phyloP scores from a whole-genome alignment of 2,113 vertebrate species.

The Oreochromis niloticus region DNA sequence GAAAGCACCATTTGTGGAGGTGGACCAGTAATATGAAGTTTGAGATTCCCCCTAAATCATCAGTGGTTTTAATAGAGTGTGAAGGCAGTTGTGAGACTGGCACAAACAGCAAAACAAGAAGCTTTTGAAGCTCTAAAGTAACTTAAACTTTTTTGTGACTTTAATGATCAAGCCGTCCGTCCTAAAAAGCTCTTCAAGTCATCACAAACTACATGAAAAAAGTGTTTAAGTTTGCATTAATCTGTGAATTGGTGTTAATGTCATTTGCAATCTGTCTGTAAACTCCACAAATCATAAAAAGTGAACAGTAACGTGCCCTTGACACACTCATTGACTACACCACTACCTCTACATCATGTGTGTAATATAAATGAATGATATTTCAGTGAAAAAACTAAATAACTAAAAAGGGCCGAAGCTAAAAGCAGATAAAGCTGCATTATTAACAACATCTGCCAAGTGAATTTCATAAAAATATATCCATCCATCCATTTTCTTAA shows the following conservation, averaged over 20 bases:
- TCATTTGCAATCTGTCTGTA: not conserved
- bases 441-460: not conserved
- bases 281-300: not conserved
- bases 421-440: not conserved
- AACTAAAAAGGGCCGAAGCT: not conserved
- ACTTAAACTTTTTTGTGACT: not conserved
- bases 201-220: not conserved
- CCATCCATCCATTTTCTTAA: not conserved
- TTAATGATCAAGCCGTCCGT: not conserved
- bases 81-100: conserved; percentile 35
- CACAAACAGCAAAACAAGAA: conserved; percentile 26
- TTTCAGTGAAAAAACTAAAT: not conserved
- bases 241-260: not conserved
- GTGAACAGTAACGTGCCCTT: not conserved
- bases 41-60: conserved; percentile 1
- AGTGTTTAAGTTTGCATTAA: not conserved
- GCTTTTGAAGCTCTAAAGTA: not conserved
- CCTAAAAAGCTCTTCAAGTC: not conserved
- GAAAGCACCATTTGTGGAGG: not conserved
- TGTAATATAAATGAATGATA: not conserved
- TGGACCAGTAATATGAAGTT: not conserved
- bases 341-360: not conserved
- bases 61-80: conserved; percentile 16
- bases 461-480: not conserved
- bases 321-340: not conserved